Evolutionary conservation across 2,797 vertebrate genomes (phyloP), one percentile per base, ranked within the genome.

Genomic region (Crax fasciolata): DNA sequence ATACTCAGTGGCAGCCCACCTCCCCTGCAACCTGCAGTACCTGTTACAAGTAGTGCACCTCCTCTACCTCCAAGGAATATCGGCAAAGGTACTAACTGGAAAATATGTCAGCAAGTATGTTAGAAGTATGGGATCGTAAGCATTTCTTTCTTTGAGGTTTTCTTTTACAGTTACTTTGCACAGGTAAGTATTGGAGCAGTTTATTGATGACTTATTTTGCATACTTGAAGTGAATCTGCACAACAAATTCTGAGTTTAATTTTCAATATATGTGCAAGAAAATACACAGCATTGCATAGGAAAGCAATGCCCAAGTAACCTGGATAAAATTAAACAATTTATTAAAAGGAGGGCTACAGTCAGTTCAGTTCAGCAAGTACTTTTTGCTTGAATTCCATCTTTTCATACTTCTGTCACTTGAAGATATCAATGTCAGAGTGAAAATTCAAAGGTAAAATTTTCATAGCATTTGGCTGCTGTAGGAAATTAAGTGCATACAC

Each of bases 31-130:
- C 83, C 98, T 3, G 58, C 94, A 9, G 96, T 97, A 12, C 97
- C 98, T 28, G 66, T 97, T 74, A 89, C 97, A 12, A 93, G 98
- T 59, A 97, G 94, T 1, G 98, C 98, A 20, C 99, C 99, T 9
- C 99, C 99, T 1, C 98, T 99, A 71, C 99, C 99, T 25, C 99
- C 99, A 2, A 98, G 99, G 95, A 99, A 99, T 87, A 93, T 99
- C 46, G 98, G 98, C 98, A 99, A 98, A 98, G 98, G 98, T 98
- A 98, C 25, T 20, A 28, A n/a, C n/a, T 10, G 2, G 38, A 15
- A 84, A 84, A 71, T 32, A 8, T 8, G 25, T 32, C 66, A 13
- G 14, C 35, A 35, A 35, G 8, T 27, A 7, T 11, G 25, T 32
- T 67, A 13, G 14, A 72, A 25, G 30, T 23, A 20, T 8, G 13